These are phyloP conservation scores for Acanthosepion esculentum DNA, from an alignment of 2,888 invertebrate species.

Conservation along the genomic window DNA sequence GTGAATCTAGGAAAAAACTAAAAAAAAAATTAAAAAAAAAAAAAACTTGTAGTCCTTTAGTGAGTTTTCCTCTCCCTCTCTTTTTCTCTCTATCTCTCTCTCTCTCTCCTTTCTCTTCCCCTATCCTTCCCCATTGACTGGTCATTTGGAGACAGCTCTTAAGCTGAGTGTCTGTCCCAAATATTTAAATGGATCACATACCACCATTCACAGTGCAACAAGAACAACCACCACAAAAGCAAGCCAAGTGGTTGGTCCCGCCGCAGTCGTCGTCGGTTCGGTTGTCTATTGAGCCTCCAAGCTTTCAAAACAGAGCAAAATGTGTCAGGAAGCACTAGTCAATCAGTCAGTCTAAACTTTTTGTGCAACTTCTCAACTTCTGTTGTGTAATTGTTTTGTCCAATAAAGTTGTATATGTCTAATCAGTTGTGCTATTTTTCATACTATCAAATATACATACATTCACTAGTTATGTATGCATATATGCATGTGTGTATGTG, in stretches of 20 bases:
- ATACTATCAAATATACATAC: not conserved
- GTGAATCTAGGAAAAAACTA: not conserved
- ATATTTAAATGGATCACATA: not conserved
- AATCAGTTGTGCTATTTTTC: slow-evolving; percentile 15
- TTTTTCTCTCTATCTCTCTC: not conserved
- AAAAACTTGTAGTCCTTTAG: not conserved
- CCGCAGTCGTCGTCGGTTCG: slow-evolving; percentile 42
- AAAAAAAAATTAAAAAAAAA: not conserved
- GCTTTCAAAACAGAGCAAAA: slow-evolving; percentile 37
- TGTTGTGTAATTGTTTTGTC: slow-evolving; percentile 49
- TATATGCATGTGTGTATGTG: not conserved
- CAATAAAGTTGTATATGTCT: slow-evolving; percentile 48
- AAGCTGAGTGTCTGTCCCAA: slow-evolving; percentile 33
- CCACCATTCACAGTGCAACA: slow-evolving; percentile 20
- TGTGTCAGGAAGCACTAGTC: slow-evolving; percentile 48
- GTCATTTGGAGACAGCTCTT: not conserved
- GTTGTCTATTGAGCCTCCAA: slow-evolving; percentile 45
- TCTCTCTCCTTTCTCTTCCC: no score
- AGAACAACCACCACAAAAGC: slow-evolving; percentile 15
- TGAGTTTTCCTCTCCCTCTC: not conserved
- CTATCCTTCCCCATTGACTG: not conserved
- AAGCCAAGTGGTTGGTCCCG: slow-evolving; percentile 42
- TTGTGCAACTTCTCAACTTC: slow-evolving; percentile 47
- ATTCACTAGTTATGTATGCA: not conserved
- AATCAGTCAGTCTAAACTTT: slow-evolving; percentile 34